Conservation (phyloP, 1,140 invertebrate species). For the Pseudomyrmex pallidus region DNA sequence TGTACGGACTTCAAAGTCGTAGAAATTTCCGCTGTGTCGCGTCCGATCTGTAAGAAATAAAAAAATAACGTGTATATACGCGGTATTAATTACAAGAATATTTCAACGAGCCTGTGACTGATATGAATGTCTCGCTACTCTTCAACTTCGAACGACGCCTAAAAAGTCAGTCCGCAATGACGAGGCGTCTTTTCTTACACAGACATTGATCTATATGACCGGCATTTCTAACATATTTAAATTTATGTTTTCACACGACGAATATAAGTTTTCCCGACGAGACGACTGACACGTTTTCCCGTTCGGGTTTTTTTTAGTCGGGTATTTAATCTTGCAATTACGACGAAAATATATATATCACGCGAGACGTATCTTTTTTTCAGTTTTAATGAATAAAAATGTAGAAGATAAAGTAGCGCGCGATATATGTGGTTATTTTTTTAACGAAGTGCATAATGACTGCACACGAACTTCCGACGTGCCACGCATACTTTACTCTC, state of each 20-base stretch:
- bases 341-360: constrained; percentile 52
- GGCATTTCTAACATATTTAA: constrained; percentile 72
- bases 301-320: constrained; percentile 14
- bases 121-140: constrained; percentile 24
- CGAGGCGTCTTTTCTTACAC: constrained; percentile 69
- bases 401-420: constrained; percentile 20
- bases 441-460: constrained; percentile 52
- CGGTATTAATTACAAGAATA: constrained; percentile 34
- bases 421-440: constrained; percentile 6
- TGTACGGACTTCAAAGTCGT: background rate
- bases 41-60: background rate
- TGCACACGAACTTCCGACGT: background rate
- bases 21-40: background rate
- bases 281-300: constrained; percentile 13
- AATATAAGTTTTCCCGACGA: constrained; percentile 65
- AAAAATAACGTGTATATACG: constrained; percentile 4
- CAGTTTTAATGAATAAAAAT: constrained; percentile 54
- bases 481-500: background rate
- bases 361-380: constrained; percentile 31
- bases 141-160: background rate
- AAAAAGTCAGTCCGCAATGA: constrained; percentile 66
- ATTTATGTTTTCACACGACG: constrained; percentile 77
- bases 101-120: constrained; percentile 8
- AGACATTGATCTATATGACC: constrained; percentile 74
- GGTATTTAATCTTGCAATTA: constrained; percentile 24